These are phyloP conservation scores for Harpalus rufipes DNA, from an alignment of 2,888 invertebrate genomes.

Conservation along the genomic window DNA sequence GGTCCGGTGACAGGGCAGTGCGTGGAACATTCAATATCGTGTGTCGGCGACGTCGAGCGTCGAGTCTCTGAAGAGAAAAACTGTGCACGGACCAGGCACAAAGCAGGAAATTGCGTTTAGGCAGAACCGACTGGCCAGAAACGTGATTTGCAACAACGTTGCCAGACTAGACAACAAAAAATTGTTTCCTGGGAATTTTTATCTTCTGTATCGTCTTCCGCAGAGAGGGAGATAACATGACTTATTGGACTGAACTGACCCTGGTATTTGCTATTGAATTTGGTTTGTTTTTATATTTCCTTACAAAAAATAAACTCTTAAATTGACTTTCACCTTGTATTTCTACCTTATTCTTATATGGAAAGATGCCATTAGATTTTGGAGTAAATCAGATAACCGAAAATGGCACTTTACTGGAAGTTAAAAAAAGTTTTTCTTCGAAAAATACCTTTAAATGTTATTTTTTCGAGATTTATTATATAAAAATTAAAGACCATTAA, in stretches of 20 bases:
- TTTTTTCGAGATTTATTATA: too few relatives aligned
- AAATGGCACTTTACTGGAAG: too few relatives aligned
- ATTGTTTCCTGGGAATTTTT: conserved; percentile 17
- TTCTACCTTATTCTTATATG: too few relatives aligned
- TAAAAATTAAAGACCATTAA: too few relatives aligned
- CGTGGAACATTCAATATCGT: conserved; percentile 45
- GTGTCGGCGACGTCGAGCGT: neutral
- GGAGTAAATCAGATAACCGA: too few relatives aligned
- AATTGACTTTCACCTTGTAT: too few relatives aligned
- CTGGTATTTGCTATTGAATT: neutral
- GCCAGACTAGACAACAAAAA: conserved; percentile 28
- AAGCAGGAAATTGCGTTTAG: conserved; percentile 49
- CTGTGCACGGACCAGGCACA: conserved; percentile 3
- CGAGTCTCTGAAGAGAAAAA: conserved; percentile 21
- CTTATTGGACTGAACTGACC: neutral
- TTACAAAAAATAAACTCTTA: too few relatives aligned
- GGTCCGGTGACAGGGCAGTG: neutral
- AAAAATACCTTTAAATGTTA: too few relatives aligned
- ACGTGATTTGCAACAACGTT: conserved; percentile 43
- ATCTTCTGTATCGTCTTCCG: neutral
- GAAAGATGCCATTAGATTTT: too few relatives aligned
- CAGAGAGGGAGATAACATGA: neutral
- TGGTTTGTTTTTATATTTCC: neutral
- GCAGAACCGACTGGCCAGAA: conserved; percentile 17
- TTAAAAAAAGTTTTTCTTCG: too few relatives aligned